Evolutionary conservation across 2,113 vertebrate genomes (phyloP).

Genomic region (Chloropsis hardwickii): DNA sequence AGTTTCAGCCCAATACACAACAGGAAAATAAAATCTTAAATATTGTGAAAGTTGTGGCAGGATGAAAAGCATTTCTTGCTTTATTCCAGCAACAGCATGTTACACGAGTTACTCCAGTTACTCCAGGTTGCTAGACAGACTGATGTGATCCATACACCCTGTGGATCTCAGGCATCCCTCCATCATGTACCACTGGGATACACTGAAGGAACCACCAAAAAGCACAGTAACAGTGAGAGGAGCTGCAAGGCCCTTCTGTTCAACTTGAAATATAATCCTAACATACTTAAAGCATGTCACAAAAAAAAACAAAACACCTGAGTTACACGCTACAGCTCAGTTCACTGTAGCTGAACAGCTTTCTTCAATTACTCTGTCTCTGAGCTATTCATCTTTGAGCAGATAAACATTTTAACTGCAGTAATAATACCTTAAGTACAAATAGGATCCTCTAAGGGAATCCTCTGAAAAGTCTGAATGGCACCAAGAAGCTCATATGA

Average conservation of each 20-base stretch:
- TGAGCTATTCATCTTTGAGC: not conserved
- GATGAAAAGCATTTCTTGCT: not conserved
- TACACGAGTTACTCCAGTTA: not conserved
- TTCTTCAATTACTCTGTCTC: not conserved
- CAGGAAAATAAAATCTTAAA: not conserved
- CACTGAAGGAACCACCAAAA: not conserved
- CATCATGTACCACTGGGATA: fast-evolving
- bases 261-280: not conserved
- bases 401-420: not conserved
- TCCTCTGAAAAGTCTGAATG: not conserved
- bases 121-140: not conserved
- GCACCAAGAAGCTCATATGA: not conserved
- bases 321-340: not conserved
- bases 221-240: not conserved
- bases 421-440: not conserved
- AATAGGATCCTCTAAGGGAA: not conserved
- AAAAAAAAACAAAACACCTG: not conserved
- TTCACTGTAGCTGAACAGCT: not conserved
- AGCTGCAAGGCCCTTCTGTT: not conserved
- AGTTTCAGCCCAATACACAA: not conserved
- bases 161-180: not conserved
- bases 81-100: not conserved
- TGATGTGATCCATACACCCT: not conserved
- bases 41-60: not conserved
- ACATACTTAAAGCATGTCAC: not conserved